These are phyloP conservation scores for Apotomis betuletana DNA, from an alignment of 2,888 invertebrate genomes.

Conservation along the genomic window DNA sequence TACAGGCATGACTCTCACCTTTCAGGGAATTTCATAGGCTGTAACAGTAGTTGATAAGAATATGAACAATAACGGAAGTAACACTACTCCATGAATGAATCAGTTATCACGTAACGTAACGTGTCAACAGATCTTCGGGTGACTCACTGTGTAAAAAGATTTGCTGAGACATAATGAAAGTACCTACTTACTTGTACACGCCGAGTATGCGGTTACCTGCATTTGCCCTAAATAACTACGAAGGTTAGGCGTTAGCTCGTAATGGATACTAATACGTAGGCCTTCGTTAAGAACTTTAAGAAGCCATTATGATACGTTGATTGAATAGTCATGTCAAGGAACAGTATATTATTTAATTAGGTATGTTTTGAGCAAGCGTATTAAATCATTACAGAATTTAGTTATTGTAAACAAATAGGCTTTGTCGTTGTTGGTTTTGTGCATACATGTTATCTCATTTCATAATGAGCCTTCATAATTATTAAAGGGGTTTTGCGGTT, in stretches of 20 bases:
- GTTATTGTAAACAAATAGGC: not conserved
- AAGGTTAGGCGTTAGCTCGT: slow-evolving; percentile 19
- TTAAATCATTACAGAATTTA: not conserved
- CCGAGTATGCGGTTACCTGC: slow-evolving; percentile 19
- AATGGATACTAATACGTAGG: not conserved
- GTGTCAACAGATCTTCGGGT: slow-evolving; percentile 43
- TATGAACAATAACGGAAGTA: slow-evolving; percentile 49
- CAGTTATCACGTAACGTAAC: slow-evolving; percentile 43
- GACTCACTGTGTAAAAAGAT: slow-evolving; percentile 32
- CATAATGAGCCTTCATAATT: not conserved
- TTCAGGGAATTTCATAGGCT: slow-evolving; percentile 48
- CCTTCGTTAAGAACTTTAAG: slow-evolving; percentile 6
- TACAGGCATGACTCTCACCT: slow-evolving; percentile 21
- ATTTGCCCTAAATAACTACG: slow-evolving; percentile 30
- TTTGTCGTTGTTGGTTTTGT: not conserved
- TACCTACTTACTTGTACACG: slow-evolving; percentile 9
- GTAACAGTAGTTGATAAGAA: slow-evolving; percentile 54
- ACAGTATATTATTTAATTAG: not conserved
- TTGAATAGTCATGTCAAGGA: slow-evolving; percentile 2
- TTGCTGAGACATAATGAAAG: slow-evolving; percentile 25
- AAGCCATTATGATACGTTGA: slow-evolving; percentile 1
- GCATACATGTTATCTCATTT: not conserved
- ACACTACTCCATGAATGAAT: slow-evolving; percentile 48
- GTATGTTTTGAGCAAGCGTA: not conserved
- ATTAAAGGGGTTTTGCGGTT: not conserved